A percentile compares a stretch with the other conserved stretches of the same genome.
Conservation (phyloP, 2,888 invertebrate species). For the Scaptomyza polygonia region DNA sequence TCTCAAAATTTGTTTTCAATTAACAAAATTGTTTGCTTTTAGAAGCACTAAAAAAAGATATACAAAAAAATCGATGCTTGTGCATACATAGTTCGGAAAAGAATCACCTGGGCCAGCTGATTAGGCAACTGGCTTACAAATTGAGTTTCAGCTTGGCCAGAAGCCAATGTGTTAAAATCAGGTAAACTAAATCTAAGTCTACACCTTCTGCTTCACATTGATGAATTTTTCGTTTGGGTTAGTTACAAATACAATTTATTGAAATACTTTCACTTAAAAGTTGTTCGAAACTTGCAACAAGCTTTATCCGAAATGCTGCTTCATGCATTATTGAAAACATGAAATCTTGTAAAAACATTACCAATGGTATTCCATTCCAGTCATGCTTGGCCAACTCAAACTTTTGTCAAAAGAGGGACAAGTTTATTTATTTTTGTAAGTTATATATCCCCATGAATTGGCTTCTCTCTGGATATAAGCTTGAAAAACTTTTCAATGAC, state of each 20-base stretch:
- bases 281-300: conserved; percentile 3
- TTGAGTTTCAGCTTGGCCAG: conserved; percentile 26
- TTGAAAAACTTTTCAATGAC: not conserved
- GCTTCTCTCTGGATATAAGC: not conserved
- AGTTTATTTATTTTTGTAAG: not conserved
- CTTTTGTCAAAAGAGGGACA: conserved; percentile 28
- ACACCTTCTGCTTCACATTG: conserved; percentile 2
- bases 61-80: conserved; percentile 30
- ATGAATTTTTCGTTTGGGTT: conserved; percentile 5
- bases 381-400: conserved; percentile 29
- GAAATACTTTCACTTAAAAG: not conserved
- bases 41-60: not conserved
- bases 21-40: conserved; percentile 69
- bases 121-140: conserved; percentile 13
- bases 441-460: conserved; percentile 6
- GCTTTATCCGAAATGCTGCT: not conserved
- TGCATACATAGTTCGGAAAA: not conserved
- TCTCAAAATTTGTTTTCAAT: conserved; percentile 74
- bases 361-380: not conserved
- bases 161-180: conserved; percentile 20
- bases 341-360: not conserved
- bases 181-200: not conserved
- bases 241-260: not conserved
- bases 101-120: not conserved
- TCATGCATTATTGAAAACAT: not conserved